These are phyloP conservation scores for Gerris buenoi DNA, from an alignment of 1,140 invertebrate genomes.

Conservation along the genomic window DNA sequence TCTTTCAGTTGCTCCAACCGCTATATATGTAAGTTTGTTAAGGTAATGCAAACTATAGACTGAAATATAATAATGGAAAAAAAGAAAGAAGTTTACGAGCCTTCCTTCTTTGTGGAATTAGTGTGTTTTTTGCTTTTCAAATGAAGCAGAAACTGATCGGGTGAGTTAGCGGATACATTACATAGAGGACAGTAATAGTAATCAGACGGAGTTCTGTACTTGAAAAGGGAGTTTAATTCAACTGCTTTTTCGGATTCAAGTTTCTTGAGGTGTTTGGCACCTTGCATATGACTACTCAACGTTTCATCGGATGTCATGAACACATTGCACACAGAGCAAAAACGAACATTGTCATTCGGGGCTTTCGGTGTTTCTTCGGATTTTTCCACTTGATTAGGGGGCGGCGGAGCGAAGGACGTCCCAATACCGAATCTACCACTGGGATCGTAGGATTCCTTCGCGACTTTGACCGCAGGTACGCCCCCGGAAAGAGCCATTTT, in stretches of 20 bases:
- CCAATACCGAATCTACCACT: not conserved
- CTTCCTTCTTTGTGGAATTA: too few species aligned
- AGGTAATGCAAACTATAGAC: too few species aligned
- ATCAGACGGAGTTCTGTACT: not conserved
- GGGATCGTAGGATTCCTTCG: not conserved
- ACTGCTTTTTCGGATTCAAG: not conserved
- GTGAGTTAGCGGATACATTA: not conserved
- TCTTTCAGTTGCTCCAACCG: too few species aligned
- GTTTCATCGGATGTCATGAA: not conserved
- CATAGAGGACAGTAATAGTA: not conserved
- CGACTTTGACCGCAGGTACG: not conserved
- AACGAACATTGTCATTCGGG: not conserved
- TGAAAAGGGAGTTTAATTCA: not conserved
- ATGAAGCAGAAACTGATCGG: not conserved
- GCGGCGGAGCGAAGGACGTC: not conserved
- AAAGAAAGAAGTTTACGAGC: too few species aligned
- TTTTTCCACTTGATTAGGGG: too few species aligned
- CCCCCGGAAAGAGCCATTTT: not conserved
- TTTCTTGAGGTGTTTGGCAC: not conserved
- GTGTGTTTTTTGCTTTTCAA: conserved; percentile 18
- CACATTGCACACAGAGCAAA: not conserved
- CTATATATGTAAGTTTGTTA: too few species aligned
- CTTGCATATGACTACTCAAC: not conserved
- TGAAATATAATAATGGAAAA: too few species aligned
- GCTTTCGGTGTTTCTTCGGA: too few species aligned